These are phyloP conservation scores for Aurelia sp. DNA, from an alignment of 30 jellyfish, hydroid and myxozoan species.

Conservation along the genomic window DNA sequence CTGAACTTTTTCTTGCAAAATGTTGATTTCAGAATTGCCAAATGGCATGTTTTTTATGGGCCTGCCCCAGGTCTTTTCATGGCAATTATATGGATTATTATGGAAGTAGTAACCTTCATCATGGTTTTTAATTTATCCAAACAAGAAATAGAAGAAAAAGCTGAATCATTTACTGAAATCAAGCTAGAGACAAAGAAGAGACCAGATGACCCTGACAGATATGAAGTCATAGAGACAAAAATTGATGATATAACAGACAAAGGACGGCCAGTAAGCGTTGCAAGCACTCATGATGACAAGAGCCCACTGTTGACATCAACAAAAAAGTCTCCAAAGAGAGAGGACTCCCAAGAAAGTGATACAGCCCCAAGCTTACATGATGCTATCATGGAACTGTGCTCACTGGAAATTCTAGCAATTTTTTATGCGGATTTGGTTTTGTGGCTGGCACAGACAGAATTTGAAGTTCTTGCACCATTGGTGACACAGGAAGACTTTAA, in stretches of 20 bases:
- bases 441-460: constrained; percentile 97
- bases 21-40: constrained; percentile 77
- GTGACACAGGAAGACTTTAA: constrained; percentile 95
- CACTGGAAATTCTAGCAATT: constrained; percentile 80
- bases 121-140: constrained; percentile 77
- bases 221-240: constrained; percentile 44
- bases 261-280: constrained; percentile 6
- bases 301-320: constrained; percentile 61
- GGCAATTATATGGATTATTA: constrained; percentile 89
- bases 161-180: constrained; percentile 43
- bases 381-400: constrained; percentile 68
- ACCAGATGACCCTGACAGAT: constrained; percentile 53
- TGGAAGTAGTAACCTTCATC: constrained; percentile 76
- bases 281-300: constrained; percentile 36
- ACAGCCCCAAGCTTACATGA: constrained; percentile 41
- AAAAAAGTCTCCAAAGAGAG: background rate
- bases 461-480: constrained; percentile 96
- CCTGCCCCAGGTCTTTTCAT: constrained; percentile 97
- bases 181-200: constrained; percentile 54
- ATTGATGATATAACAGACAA: constrained; percentile 58
- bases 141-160: constrained; percentile 50
- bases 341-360: constrained; percentile 23
- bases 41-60: constrained; percentile 87
- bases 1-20: constrained; percentile 84
- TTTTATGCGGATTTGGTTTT: constrained; percentile 92